These are phyloP conservation scores for Acanthacorydalis orientalis DNA, from an alignment of 2,888 invertebrate genomes.

Conservation along the genomic window DNA sequence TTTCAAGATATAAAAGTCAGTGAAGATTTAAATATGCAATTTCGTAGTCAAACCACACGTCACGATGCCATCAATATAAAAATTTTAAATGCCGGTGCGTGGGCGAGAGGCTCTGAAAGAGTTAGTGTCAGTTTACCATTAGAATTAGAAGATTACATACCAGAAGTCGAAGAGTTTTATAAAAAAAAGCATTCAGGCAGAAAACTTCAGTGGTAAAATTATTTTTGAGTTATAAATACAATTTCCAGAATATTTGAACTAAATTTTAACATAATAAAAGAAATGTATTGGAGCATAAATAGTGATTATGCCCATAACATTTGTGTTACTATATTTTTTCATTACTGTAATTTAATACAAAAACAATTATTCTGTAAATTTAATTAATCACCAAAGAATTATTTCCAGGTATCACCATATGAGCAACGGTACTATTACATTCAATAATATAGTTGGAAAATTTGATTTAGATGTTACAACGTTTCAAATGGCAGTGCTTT, in stretches of 20 bases:
- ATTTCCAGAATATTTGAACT: too few species aligned
- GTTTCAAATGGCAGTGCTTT: conserved; percentile 98
- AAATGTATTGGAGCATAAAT: too few species aligned
- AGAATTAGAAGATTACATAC: conserved; percentile 97
- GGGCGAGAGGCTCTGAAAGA: conserved; percentile 90
- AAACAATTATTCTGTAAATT: too few species aligned
- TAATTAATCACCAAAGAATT: too few species aligned
- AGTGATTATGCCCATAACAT: too few species aligned
- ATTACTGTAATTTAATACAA: too few species aligned
- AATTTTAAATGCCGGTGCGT: conserved; percentile 96
- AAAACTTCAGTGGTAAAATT: conserved; percentile 72
- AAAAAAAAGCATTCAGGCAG: conserved; percentile 94
- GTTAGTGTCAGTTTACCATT: conserved; percentile 91
- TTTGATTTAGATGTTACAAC: conserved; percentile 98
- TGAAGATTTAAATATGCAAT: conserved; percentile 89
- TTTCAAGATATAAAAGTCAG: conserved; percentile 96
- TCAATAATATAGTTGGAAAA: conserved; percentile 78
- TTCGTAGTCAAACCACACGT: conserved; percentile 63
- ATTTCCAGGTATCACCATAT: conserved; percentile 70
- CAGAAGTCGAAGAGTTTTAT: conserved; percentile 98
- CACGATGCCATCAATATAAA: conserved; percentile 93
- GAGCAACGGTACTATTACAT: conserved; percentile 97
- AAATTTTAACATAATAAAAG: too few species aligned
- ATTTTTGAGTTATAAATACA: too few species aligned
- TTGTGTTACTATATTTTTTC: too few species aligned